These are phyloP conservation scores for Cavia porcellus DNA, from an alignment of 2,113 vertebrate species.

Conservation along the genomic window DNA sequence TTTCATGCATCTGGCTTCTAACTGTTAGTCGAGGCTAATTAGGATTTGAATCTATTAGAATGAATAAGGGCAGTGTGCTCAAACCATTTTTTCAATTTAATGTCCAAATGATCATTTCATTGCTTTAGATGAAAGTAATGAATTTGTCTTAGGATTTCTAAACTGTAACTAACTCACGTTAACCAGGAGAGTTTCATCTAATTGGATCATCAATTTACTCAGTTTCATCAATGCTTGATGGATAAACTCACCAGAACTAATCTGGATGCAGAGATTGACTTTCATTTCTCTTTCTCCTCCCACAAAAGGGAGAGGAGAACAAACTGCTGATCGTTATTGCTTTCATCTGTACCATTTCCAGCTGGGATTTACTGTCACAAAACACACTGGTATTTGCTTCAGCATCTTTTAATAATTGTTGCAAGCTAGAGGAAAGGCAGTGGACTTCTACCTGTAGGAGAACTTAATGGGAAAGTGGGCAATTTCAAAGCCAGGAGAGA, in stretches of 20 bases:
- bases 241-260: slow-evolving; percentile 68
- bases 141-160: slow-evolving; percentile 71
- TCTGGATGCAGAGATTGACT: slow-evolving; percentile 52
- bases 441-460: neutral
- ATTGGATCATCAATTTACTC: slow-evolving; percentile 55
- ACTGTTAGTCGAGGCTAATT: slow-evolving; percentile 68
- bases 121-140: slow-evolving; percentile 59
- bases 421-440: neutral
- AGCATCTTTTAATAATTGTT: slow-evolving; percentile 54
- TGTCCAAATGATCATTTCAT: slow-evolving; percentile 66
- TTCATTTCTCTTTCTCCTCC: slow-evolving; percentile 67
- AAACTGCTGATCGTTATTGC: neutral
- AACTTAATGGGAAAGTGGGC: neutral
- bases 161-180: slow-evolving; percentile 71
- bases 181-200: slow-evolving; percentile 64
- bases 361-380: slow-evolving; percentile 5
- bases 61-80: slow-evolving; percentile 49
- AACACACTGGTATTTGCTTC: neutral
- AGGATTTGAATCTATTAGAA: slow-evolving; percentile 68
- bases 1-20: slow-evolving; percentile 54
- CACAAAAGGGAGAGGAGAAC: neutral
- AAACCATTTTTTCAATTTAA: slow-evolving; percentile 44
- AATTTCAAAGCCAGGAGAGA: slow-evolving; percentile 9
- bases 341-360: neutral
- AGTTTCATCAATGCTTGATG: slow-evolving; percentile 51